phyloP scores from a whole-genome alignment of 2,113 vertebrate species.

The Elgaria multicarinata region DNA sequence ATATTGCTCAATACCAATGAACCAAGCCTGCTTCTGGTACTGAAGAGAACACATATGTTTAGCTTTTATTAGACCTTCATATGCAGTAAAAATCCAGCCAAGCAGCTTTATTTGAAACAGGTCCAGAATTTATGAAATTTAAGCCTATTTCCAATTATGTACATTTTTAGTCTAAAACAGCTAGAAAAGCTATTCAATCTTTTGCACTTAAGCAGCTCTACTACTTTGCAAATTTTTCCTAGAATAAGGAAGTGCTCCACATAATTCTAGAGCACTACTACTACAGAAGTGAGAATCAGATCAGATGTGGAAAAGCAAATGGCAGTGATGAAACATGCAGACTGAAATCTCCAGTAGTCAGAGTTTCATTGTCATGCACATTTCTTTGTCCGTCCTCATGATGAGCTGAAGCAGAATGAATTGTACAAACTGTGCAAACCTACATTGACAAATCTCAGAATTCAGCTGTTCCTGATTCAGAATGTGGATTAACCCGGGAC shows the following conservation, averaged over 20 bases:
- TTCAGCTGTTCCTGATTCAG: background rate
- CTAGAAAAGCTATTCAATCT: background rate
- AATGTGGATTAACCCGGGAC: constrained; percentile 37
- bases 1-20: background rate
- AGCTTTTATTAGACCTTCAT: background rate
- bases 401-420: background rate
- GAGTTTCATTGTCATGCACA: background rate
- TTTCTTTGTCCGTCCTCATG: background rate
- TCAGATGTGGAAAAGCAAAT: background rate
- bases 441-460: background rate
- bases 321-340: background rate
- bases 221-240: too few species aligned
- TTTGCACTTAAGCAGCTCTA: background rate
- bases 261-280: too few species aligned
- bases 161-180: background rate
- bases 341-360: background rate
- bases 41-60: background rate
- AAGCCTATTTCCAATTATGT: background rate
- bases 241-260: too few species aligned
- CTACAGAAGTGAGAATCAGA: background rate
- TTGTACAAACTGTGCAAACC: background rate
- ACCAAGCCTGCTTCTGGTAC: background rate
- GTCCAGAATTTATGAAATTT: background rate
- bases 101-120: constrained; percentile 15
- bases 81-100: constrained; percentile 8